Evolutionary conservation across 2,797 vertebrate species (phyloP).

Genomic region (Amblyraja radiata): DNA sequence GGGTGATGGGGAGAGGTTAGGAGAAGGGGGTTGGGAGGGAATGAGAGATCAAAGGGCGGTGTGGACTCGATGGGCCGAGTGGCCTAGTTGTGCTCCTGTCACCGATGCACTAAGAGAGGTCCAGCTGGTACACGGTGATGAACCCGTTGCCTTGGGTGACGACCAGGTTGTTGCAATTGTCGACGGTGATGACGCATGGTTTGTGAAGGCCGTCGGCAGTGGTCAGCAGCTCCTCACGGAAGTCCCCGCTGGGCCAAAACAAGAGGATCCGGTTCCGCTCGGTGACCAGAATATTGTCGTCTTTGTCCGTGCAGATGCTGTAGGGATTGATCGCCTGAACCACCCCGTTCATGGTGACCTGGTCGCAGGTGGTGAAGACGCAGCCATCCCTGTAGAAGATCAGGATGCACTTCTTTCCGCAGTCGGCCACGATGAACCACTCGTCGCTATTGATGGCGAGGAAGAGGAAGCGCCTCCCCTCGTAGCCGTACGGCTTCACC

Average conservation of each 20-base stretch:
- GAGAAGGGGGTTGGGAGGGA: no score
- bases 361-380: slow-evolving; percentile 35
- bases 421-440: slow-evolving; percentile 44
- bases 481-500: slow-evolving; percentile 38
- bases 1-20: no score
- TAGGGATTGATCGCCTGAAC: slow-evolving; percentile 32
- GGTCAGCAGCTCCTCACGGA: slow-evolving; percentile 13
- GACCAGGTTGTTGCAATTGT: no score
- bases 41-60: no score
- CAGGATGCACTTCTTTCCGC: slow-evolving; percentile 41
- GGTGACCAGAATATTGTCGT: slow-evolving; percentile 41
- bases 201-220: no score
- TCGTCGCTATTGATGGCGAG: slow-evolving; percentile 44
- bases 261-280: slow-evolving; percentile 41
- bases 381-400: slow-evolving; percentile 35
- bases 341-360: neutral
- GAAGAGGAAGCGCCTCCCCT: slow-evolving; percentile 42
- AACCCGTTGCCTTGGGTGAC: no score
- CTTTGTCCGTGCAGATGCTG: slow-evolving; percentile 41
- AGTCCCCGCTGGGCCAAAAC: slow-evolving; percentile 22
- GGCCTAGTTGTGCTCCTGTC: no score
- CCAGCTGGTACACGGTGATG: no score
- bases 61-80: no score
- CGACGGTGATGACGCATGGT: no score
- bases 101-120: no score